Percentiles rank a stretch among this genome's conserved stretches.
These are phyloP conservation scores for Mesocentrotus franciscanus DNA, from an alignment of 53 echinoderm and acorn worm genomes.

Conservation along the genomic window DNA sequence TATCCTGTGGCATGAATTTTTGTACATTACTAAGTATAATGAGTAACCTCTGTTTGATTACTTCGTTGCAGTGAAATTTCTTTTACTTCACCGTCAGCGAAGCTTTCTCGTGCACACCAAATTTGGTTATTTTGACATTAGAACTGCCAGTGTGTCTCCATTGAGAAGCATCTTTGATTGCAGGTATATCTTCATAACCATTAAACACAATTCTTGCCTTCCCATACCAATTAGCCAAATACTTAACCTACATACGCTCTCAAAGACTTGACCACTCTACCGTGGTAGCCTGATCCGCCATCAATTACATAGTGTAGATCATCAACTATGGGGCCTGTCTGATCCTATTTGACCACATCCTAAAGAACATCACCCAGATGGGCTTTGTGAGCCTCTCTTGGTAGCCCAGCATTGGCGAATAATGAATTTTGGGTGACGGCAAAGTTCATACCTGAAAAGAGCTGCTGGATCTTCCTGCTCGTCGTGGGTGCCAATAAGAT, in stretches of 20 bases:
- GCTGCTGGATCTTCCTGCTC: too few relatives aligned
- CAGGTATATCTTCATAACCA: too few relatives aligned
- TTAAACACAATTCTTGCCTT: constrained; percentile 20
- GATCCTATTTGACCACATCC: too few relatives aligned
- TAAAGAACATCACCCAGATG: too few relatives aligned
- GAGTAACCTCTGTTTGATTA: constrained; percentile 69
- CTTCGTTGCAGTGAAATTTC: constrained; percentile 65
- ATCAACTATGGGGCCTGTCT: too few relatives aligned
- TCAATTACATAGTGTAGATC: constrained; percentile 68
- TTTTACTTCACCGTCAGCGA: constrained; percentile 62
- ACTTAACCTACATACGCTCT: constrained; percentile 37
- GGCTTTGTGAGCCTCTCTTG: constrained; percentile 71
- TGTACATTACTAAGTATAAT: constrained; percentile 41
- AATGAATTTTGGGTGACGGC: constrained; percentile 74
- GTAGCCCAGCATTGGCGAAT: constrained; percentile 66
- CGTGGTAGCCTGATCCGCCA: constrained; percentile 75
- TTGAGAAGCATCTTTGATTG: constrained; percentile 71
- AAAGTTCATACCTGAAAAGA: constrained; percentile 76
- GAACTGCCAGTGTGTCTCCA: constrained; percentile 62
- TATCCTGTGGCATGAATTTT: constrained; percentile 67
- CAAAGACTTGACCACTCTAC: constrained; percentile 71
- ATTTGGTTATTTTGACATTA: neutral
- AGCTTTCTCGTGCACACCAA: constrained; percentile 59
- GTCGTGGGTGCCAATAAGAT: constrained; percentile 63
- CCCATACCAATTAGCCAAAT: constrained; percentile 57